phyloP scores from a whole-genome alignment of 1,140 invertebrate genomes.

The Cotesia chilonis region DNA sequence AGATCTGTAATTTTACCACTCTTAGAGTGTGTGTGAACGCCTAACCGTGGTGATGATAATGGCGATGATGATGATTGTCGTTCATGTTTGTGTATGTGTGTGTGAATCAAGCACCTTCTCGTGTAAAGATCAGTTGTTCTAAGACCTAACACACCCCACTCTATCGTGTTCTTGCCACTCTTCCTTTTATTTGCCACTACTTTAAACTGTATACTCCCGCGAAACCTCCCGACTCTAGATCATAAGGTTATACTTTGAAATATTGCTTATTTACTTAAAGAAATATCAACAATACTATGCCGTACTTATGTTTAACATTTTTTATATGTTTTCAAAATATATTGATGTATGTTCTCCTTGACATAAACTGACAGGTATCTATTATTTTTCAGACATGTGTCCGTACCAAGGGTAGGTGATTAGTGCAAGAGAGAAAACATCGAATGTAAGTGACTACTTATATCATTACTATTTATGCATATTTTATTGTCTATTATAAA shows the following conservation, averaged over 20 bases:
- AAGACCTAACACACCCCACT: slow-evolving; percentile 13
- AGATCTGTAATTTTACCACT: no score
- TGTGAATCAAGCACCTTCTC: neutral
- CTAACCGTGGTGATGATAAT: neutral
- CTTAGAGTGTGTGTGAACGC: neutral
- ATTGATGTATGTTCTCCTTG: no score
- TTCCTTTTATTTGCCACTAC: neutral
- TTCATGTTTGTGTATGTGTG: slow-evolving; percentile 17
- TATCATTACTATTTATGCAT: no score
- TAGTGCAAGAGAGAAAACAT: no score
- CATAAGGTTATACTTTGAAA: no score
- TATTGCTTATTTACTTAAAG: no score
- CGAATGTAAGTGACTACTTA: no score
- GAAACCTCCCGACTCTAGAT: no score
- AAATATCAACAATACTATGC: neutral
- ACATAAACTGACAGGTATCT: no score
- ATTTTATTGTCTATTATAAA: no score
- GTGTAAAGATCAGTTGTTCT: slow-evolving; percentile 16
- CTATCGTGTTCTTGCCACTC: neutral
- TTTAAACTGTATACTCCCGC: slow-evolving; percentile 1
- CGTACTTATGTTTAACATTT: slow-evolving; percentile 3
- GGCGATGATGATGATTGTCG: slow-evolving; percentile 15
- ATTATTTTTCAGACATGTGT: no score
- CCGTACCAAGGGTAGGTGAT: no score
- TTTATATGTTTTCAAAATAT: neutral